Conservation (phyloP, 30 jellyfish, hydroid and myxozoan species). For the Calvadosia cruxmelitensis region DNA sequence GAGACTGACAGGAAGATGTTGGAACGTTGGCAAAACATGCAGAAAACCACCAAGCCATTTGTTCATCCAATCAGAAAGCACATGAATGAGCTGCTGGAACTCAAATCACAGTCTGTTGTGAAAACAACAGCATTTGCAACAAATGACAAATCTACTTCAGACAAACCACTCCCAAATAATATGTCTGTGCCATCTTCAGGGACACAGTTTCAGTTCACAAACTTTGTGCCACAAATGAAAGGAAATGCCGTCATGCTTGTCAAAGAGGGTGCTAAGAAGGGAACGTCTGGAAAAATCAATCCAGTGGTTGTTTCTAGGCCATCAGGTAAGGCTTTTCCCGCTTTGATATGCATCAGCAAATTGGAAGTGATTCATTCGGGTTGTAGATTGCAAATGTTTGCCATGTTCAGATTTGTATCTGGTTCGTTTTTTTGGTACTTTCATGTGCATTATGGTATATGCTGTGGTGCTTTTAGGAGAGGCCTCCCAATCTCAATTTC, state of each 20-base stretch:
- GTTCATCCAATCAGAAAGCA: constrained; percentile 93
- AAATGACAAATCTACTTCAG: constrained; percentile 8
- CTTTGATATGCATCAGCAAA: not conserved
- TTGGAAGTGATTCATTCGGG: too few species aligned
- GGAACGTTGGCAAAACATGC: constrained; percentile 93
- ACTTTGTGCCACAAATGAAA: constrained; percentile 60
- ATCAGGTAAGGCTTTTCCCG: not conserved
- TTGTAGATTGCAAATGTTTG: too few species aligned
- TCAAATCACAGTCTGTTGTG: constrained; percentile 24
- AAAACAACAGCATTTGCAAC: not conserved
- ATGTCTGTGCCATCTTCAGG: not conserved
- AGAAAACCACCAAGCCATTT: constrained; percentile 67
- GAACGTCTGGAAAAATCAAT: constrained; percentile 2
- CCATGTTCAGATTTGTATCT: too few species aligned
- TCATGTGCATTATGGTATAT: too few species aligned
- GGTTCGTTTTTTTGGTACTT: too few species aligned
- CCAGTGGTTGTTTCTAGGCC: not conserved
- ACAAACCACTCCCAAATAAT: too few species aligned
- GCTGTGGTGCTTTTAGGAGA: too few species aligned
- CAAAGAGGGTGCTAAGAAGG: constrained; percentile 27
- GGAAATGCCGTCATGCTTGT: constrained; percentile 73
- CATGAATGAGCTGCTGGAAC: constrained; percentile 57
- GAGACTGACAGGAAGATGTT: constrained; percentile 50
- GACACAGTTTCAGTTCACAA: constrained; percentile 57
- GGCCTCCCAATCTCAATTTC: too few species aligned